These are phyloP conservation scores for Hanleya hanleyi DNA, from an alignment of 2,888 invertebrate species.

Conservation along the genomic window DNA sequence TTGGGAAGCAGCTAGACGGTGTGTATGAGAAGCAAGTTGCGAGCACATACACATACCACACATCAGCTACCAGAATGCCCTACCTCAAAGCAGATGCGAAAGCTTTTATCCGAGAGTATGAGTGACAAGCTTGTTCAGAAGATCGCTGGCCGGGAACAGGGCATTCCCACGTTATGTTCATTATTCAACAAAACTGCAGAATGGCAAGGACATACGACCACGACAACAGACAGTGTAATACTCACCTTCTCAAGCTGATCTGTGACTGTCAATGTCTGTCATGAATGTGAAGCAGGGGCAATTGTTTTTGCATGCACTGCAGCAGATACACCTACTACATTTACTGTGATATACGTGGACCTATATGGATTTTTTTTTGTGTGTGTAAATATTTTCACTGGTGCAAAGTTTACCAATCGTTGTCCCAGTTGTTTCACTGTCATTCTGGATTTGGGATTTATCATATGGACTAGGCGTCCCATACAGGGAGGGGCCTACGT, in stretches of 20 bases:
- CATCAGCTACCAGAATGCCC: background rate
- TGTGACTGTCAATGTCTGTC: too few species aligned
- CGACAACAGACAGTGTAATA: too few species aligned
- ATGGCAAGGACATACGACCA: background rate
- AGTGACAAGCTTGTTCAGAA: background rate
- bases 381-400: too few species aligned
- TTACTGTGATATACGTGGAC: too few species aligned
- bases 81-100: slow-evolving; percentile 4
- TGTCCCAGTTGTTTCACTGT: too few species aligned
- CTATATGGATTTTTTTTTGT: too few species aligned
- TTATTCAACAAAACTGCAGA: background rate
- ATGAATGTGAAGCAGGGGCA: background rate
- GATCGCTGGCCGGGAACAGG: slow-evolving; percentile 10
- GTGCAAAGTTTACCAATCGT: too few species aligned
- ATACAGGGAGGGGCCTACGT: too few species aligned
- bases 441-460: too few species aligned
- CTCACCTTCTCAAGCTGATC: too few species aligned
- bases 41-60: background rate
- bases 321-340: background rate
- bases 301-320: background rate
- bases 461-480: too few species aligned
- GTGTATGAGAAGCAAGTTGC: background rate
- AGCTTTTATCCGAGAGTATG: slow-evolving; percentile 8
- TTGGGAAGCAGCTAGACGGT: too few species aligned
- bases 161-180: background rate